Conservation (phyloP, 92 coral and sea anemone genomes). For the Parazoanthus swiftii region DNA sequence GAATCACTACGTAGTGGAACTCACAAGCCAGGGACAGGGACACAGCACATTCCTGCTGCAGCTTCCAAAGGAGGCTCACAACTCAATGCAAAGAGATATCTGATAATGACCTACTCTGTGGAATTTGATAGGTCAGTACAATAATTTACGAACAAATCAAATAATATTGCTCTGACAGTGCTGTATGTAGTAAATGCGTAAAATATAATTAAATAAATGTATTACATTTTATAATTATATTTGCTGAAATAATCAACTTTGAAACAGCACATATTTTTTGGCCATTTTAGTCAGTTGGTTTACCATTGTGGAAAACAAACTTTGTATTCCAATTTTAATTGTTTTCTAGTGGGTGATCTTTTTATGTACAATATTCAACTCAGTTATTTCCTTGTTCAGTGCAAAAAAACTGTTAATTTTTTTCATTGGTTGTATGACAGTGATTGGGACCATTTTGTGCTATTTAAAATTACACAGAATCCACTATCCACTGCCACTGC, state of each 20-base stretch:
- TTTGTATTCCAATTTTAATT: too few species aligned
- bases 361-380: too few species aligned
- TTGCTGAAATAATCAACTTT: too few species aligned
- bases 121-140: conserved; percentile 93
- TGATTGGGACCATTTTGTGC: background rate
- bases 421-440: too few species aligned
- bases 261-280: too few species aligned
- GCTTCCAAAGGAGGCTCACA: conserved; percentile 74
- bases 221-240: too few species aligned
- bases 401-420: too few species aligned
- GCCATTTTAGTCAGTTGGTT: too few species aligned
- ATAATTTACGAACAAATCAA: background rate
- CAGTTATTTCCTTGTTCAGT: too few species aligned
- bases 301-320: too few species aligned
- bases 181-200: background rate
- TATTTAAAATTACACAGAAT: conserved; percentile 53
- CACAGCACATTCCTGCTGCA: conserved; percentile 80
- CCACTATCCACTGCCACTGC: conserved; percentile 94
- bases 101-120: conserved; percentile 93
- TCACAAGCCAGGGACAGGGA: conserved; percentile 82
- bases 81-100: conserved; percentile 89
- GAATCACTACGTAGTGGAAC: conserved; percentile 82
- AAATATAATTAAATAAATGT: too few species aligned
- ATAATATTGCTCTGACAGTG: background rate
- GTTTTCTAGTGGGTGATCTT: too few species aligned